Evolutionary conservation across 1,140 invertebrate genomes (phyloP), one percentile per base, ranked within the genome.

Genomic region (Ganaspis sp.): DNA sequence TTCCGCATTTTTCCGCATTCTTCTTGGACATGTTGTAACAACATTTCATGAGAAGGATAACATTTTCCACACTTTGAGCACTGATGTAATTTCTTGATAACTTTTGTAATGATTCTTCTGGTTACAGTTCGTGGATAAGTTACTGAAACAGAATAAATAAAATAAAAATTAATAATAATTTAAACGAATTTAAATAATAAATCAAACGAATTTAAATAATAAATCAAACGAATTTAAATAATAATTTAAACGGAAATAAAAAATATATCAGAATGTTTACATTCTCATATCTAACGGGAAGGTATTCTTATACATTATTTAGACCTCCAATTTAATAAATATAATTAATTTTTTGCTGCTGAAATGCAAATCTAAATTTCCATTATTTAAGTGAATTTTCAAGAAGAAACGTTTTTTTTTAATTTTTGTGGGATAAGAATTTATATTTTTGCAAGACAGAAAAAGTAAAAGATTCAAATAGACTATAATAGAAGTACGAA

Each of bases 121-220:
- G 26, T 29, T 1, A 15, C 4, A 0, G 58, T 26, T 29, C 58
- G 58, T 15, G 1, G 23, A 29, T 29, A 29, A 34, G 9, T 79
- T 23, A 21, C 72, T 78, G 45, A 74, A 72, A 74, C 72, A 69
- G 29, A 85, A 76, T 15, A 49, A 64, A 29, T n/a, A 29, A 34
- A 34, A 34, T 29, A n/a, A 26, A 29, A n/a, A 64, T 64, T 6
- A 29, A n/a, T 17, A 49, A 17, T 8, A 49, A 49, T 2, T 1
- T 4, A n/a, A 4, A 5, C 17, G 15, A 19, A n/a, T 49, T 49
- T 49, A 17, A 17, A n/a, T 49, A 8, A 49, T 17, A 6, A n/a
- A 17, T 9, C 1, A 4, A 15, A 49, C 5, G 17, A 49, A 49
- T 49, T 15, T 49, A 6, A 34, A 34, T 34, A 8, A 49, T 17